Evolutionary conservation across 2,888 invertebrate genomes (phyloP).

Genomic region (Phytoseiulus persimilis): DNA sequence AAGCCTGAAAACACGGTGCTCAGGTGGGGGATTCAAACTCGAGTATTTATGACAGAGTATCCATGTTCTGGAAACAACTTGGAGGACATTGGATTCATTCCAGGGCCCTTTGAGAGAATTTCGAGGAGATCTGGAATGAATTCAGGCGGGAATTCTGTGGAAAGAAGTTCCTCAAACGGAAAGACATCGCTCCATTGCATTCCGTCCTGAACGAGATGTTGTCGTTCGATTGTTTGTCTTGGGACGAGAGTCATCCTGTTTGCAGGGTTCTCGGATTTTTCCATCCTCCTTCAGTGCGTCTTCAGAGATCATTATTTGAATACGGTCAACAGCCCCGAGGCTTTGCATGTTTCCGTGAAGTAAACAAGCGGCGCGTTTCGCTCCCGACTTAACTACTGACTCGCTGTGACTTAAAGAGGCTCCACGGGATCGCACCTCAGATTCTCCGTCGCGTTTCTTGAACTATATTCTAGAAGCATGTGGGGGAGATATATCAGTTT

Average conservation of each 20-base stretch:
- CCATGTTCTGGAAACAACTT: too few relatives aligned
- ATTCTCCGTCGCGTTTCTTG: neutral
- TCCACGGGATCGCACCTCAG: neutral
- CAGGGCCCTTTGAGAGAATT: too few relatives aligned
- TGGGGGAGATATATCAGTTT: too few relatives aligned
- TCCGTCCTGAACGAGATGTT: neutral
- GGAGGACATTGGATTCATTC: too few relatives aligned
- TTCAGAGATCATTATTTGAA: neutral
- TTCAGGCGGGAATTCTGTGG: too few relatives aligned
- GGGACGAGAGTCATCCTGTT: neutral
- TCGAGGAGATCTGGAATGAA: too few relatives aligned
- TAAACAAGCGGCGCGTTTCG: neutral
- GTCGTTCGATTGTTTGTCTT: neutral
- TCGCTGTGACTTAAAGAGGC: neutral
- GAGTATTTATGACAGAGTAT: too few relatives aligned
- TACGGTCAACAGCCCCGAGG: neutral
- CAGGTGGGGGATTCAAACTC: too few relatives aligned
- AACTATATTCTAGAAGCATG: neutral
- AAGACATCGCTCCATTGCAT: neutral
- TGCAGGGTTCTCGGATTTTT: neutral
- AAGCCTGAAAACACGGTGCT: too few relatives aligned
- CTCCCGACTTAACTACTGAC: neutral
- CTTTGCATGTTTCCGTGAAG: neutral
- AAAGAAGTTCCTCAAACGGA: neutral
- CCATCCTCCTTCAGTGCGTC: neutral